A percentile compares a stretch with the other conserved stretches of the same genome.
Evolutionary conservation across 1,140 invertebrate genomes (phyloP).

Genomic region (Meloidogyne floridensis): DNA sequence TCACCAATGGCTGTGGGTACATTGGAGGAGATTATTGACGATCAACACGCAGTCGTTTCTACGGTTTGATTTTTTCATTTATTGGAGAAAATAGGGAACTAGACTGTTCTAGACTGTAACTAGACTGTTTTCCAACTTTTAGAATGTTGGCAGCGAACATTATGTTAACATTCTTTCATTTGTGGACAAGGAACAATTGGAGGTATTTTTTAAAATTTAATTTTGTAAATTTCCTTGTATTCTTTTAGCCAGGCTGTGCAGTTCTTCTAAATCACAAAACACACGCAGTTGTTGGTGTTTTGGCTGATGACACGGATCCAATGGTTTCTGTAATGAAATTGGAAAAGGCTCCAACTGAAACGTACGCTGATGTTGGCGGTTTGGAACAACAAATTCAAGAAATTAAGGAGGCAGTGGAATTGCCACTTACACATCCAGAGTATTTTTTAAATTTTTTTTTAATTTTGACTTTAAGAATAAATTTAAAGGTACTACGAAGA

Average conservation of each 20-base stretch:
- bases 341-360: slow-evolving; percentile 98
- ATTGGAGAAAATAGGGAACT: neutral
- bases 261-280: slow-evolving; percentile 97
- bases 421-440: slow-evolving; percentile 97
- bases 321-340: slow-evolving; percentile 99
- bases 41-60: slow-evolving; percentile 99
- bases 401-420: slow-evolving; percentile 97
- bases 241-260: slow-evolving; percentile 84
- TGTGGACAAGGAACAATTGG: slow-evolving; percentile 98
- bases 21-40: slow-evolving; percentile 98
- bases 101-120: neutral
- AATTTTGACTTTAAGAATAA: neutral
- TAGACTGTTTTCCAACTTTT: slow-evolving; percentile 6
- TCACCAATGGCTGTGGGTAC: slow-evolving; percentile 99
- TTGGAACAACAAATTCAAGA: slow-evolving; percentile 99
- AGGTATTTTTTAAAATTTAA: slow-evolving; percentile 67
- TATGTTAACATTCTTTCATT: slow-evolving; percentile 99
- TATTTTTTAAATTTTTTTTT: slow-evolving; percentile 65
- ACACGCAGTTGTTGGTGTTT: slow-evolving; percentile 95
- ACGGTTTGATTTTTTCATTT: slow-evolving; percentile 69
- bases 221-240: neutral
- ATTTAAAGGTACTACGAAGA: slow-evolving; percentile 88
- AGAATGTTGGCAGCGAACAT: slow-evolving; percentile 96
- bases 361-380: slow-evolving; percentile 98
- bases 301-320: slow-evolving; percentile 98